Evolutionary conservation across 2,113 vertebrate species (phyloP).

Genomic region (Alouatta palliata): DNA sequence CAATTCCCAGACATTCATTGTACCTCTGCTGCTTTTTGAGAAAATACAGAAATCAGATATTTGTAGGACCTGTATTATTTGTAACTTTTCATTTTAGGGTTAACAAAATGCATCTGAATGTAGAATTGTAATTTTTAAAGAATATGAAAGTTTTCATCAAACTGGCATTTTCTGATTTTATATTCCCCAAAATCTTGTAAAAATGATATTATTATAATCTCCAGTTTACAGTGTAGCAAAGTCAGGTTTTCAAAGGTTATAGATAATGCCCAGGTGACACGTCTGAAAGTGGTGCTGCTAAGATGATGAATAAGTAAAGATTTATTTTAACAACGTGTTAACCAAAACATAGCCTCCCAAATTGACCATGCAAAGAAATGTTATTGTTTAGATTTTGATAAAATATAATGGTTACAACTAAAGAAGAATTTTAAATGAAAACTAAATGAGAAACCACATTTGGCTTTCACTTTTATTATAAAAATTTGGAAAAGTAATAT

Average conservation of each 20-base stretch:
- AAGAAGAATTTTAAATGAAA: conserved; percentile 14
- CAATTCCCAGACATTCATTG: not conserved
- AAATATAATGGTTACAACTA: not conserved
- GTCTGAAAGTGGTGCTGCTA: not conserved
- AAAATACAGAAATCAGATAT: not conserved
- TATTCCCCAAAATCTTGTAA: not conserved
- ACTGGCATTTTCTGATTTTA: not conserved
- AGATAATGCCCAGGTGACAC: too few relatives aligned
- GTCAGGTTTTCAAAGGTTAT: not conserved
- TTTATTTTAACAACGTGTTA: not conserved
- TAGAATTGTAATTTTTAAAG: not conserved
- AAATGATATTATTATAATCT: not conserved
- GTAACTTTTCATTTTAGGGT: not conserved
- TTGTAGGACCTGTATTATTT: not conserved
- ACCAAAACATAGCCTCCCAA: not conserved
- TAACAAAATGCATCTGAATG: not conserved
- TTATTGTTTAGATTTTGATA: conserved; percentile 11
- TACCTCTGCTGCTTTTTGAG: not conserved
- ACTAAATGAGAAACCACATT: not conserved
- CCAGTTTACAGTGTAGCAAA: not conserved
- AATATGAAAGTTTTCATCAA: not conserved
- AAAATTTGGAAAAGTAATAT: not conserved
- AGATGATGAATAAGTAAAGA: not conserved
- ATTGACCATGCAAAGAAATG: not conserved
- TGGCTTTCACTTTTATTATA: not conserved